A percentile compares a stretch with the other conserved stretches of the same genome.
Conservation (phyloP, 2,113 vertebrate genomes). For the Psettodes erumei region DNA sequence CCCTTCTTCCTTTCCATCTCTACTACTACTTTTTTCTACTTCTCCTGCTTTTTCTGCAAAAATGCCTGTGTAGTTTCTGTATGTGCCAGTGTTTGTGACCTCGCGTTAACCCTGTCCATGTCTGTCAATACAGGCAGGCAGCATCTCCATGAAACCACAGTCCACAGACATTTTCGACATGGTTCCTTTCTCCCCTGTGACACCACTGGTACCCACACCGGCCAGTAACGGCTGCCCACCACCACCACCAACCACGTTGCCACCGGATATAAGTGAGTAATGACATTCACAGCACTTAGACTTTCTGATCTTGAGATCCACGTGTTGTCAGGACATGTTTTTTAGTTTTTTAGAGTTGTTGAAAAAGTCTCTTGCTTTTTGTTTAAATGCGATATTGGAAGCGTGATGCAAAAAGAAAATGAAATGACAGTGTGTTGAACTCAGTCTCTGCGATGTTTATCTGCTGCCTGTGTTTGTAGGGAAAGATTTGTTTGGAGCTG, state of each 20-base stretch:
- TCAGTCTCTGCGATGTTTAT: neutral
- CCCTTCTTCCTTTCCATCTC: neutral
- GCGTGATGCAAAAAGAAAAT: neutral
- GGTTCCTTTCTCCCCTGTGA: slow-evolving; percentile 95
- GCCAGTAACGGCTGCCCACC: slow-evolving; percentile 92
- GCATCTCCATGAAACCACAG: slow-evolving; percentile 85
- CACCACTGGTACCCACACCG: slow-evolving; percentile 87
- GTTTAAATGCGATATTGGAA: neutral
- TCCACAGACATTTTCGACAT: slow-evolving; percentile 98
- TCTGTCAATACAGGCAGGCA: slow-evolving; percentile 83
- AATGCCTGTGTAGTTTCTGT: neutral
- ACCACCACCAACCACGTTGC: slow-evolving; percentile 88
- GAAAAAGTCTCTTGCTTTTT: neutral
- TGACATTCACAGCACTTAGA: fast-evolving
- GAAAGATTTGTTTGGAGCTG: slow-evolving; percentile 96
- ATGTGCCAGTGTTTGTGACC: neutral
- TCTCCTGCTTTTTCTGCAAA: slow-evolving; percentile 4
- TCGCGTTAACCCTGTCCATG: neutral
- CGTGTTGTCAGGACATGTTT: too few species aligned
- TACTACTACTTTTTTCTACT: slow-evolving; percentile 2
- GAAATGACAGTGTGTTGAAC: neutral
- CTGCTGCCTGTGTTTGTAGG: slow-evolving; percentile 78
- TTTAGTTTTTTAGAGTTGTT: too few species aligned
- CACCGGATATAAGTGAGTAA: slow-evolving; percentile 90
- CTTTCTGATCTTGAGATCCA: neutral